Evolutionary conservation across 2,888 invertebrate genomes (phyloP).

Genomic region (Exocentrus adspersus): DNA sequence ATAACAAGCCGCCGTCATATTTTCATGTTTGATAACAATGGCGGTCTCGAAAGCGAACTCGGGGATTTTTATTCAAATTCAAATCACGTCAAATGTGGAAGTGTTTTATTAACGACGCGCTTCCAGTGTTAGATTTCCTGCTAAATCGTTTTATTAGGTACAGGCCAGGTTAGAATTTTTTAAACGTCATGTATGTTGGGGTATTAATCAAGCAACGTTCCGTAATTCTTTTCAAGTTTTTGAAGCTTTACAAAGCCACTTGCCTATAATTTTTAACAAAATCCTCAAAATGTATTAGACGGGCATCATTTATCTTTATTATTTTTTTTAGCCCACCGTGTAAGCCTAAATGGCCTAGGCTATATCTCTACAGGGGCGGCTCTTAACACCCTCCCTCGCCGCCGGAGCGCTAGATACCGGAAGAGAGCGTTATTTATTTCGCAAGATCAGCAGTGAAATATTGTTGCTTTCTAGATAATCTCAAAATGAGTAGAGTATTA

Average conservation of each 20-base stretch:
- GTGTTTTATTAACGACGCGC: conserved; percentile 15
- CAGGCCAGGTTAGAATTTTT: background rate
- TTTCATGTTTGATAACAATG: conserved; percentile 14
- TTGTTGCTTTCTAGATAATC: conserved; percentile 40
- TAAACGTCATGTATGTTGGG: too few relatives aligned
- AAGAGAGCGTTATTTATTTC: conserved; percentile 25
- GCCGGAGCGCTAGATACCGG: background rate
- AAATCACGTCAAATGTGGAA: conserved; percentile 9
- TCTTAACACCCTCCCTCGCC: background rate
- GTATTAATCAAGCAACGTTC: too few relatives aligned
- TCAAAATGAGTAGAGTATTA: conserved; percentile 34
- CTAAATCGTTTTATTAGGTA: background rate
- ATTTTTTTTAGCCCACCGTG: background rate
- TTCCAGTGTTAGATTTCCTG: background rate
- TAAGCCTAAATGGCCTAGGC: background rate
- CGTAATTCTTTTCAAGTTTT: too few relatives aligned
- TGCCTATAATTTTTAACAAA: too few relatives aligned
- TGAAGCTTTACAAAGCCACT: too few relatives aligned
- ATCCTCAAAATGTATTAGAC: too few relatives aligned
- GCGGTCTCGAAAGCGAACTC: background rate
- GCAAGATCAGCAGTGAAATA: conserved; percentile 34
- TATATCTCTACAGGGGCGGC: background rate
- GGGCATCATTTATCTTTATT: too few relatives aligned
- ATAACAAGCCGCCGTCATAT: conserved; percentile 8
- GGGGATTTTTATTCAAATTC: conserved; percentile 12